A percentile compares a stretch with the other conserved stretches of the same genome.
phyloP scores from a whole-genome alignment of 2,113 vertebrate species.

The Corythornis vintsioides region DNA sequence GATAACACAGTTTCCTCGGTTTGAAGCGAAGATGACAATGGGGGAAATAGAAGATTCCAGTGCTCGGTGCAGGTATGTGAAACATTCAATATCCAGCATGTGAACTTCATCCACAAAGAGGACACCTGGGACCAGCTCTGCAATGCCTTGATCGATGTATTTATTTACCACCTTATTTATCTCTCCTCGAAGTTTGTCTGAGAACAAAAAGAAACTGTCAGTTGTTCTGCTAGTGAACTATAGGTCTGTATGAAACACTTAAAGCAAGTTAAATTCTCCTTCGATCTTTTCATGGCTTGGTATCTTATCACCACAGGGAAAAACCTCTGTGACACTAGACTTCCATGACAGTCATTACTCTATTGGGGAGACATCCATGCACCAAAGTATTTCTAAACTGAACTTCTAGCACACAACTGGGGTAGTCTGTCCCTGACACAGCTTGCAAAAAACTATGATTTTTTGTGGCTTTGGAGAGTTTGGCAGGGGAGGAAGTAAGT shows the following conservation, averaged over 20 bases:
- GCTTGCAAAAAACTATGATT: neutral
- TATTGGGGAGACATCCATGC: neutral
- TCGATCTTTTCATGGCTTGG: neutral
- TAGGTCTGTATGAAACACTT: neutral
- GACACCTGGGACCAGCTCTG: slow-evolving; percentile 94
- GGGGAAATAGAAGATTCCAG: slow-evolving; percentile 95
- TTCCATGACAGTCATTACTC: neutral
- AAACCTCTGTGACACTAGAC: neutral
- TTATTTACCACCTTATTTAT: slow-evolving; percentile 99
- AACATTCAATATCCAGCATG: slow-evolving; percentile 98
- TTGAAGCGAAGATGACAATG: slow-evolving; percentile 97
- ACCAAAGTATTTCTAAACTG: neutral
- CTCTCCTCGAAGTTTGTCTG: slow-evolving; percentile 95
- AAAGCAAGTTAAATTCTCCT: neutral
- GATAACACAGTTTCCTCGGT: slow-evolving; percentile 94
- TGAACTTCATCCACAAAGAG: slow-evolving; percentile 97
- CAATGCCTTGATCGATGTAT: slow-evolving; percentile 97
- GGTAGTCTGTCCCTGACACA: neutral
- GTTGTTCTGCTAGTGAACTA: neutral
- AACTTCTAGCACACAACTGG: neutral
- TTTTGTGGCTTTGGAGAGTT: neutral
- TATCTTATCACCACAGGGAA: neutral
- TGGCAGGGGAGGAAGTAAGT: neutral
- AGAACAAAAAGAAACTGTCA: neutral
- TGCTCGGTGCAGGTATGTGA: slow-evolving; percentile 95